Percentiles rank a stretch among this genome's conserved stretches.
Evolutionary conservation across 2,888 invertebrate species (phyloP).

Genomic region (Pristionchus fissidentatus): DNA sequence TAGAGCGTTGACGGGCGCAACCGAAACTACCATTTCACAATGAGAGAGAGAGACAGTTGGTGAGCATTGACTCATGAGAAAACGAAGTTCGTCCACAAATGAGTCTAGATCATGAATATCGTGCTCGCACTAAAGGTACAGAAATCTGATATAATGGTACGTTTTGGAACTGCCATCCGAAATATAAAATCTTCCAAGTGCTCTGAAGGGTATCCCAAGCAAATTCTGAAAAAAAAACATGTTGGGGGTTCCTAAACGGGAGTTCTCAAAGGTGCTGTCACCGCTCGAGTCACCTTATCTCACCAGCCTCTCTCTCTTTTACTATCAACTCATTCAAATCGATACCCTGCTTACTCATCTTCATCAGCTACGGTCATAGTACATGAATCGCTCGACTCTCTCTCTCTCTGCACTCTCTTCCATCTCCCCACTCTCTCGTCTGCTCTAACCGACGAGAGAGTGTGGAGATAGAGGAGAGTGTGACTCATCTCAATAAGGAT

Average conservation of each 20-base stretch:
- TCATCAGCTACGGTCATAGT: no score
- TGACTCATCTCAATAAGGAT: constrained; percentile 18
- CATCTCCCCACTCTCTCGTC: background rate
- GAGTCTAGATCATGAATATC: no score
- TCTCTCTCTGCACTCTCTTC: background rate
- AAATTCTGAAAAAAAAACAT: no score
- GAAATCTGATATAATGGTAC: no score
- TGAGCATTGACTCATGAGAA: background rate
- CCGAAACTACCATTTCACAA: constrained; percentile 6
- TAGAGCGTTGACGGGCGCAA: background rate
- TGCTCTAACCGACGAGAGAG: background rate
- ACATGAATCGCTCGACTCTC: no score
- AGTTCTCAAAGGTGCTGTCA: no score
- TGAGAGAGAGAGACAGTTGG: background rate
- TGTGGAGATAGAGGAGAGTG: background rate
- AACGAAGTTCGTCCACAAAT: background rate
- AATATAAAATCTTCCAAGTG: no score
- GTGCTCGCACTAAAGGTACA: no score
- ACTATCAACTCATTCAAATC: constrained; percentile 12
- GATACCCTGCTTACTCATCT: background rate
- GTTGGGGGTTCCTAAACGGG: no score
- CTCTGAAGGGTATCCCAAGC: no score
- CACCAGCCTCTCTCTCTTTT: background rate
- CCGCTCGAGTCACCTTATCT: no score
- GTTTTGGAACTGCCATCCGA: no score